phyloP scores from a whole-genome alignment of 2,113 vertebrate species.

The Dipodomys spectabilis region DNA sequence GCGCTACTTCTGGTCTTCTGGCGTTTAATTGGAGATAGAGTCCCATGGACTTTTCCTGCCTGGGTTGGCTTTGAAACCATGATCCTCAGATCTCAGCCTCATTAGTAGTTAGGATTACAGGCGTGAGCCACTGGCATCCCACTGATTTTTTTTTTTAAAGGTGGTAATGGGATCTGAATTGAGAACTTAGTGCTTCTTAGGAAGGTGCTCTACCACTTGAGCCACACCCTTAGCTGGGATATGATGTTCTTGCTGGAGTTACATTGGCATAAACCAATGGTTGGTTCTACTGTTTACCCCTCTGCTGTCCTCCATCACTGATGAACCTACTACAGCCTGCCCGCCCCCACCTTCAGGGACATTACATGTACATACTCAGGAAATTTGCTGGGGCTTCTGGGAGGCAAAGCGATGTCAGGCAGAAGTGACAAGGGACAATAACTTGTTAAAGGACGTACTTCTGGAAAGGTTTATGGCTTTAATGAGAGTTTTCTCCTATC shows the following conservation, averaged over 20 bases:
- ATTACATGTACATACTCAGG: neutral
- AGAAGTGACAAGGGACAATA: neutral
- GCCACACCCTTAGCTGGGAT: no score
- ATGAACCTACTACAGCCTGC: neutral
- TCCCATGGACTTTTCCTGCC: no score
- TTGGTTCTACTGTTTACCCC: accelerated
- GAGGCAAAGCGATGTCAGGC: neutral
- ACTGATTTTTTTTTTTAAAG: no score
- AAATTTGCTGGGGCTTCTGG: neutral
- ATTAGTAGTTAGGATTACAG: no score
- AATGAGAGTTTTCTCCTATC: neutral
- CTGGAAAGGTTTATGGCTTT: neutral
- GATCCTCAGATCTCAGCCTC: no score
- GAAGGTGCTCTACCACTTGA: no score
- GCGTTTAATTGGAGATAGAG: no score
- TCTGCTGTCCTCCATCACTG: neutral
- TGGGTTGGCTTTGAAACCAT: no score
- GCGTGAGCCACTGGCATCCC: no score
- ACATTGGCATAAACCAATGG: neutral
- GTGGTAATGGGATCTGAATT: no score
- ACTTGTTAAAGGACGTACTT: neutral
- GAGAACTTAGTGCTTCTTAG: no score
- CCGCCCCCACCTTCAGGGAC: neutral
- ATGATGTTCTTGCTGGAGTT: neutral
- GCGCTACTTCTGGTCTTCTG: no score